Conservation (phyloP, 1,140 invertebrate genomes). For the Drosophila neocordata region DNA sequence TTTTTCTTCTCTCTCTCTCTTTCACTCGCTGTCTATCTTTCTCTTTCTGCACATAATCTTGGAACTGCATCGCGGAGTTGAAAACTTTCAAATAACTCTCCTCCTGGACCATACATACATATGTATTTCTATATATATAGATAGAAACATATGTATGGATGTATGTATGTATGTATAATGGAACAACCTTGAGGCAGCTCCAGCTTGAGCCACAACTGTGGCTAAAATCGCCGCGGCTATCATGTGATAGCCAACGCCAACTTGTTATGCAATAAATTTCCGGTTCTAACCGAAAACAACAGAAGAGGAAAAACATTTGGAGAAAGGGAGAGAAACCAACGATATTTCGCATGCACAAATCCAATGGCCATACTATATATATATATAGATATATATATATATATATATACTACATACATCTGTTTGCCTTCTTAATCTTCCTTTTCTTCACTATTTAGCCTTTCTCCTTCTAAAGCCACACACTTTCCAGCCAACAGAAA, state of each 20-base stretch:
- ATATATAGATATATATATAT: no score
- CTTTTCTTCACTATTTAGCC: neutral
- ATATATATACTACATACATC: neutral
- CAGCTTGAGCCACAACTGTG: slow-evolving; percentile 13
- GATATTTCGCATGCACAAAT: slow-evolving; percentile 12
- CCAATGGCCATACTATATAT: neutral
- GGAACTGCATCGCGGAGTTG: slow-evolving; percentile 37
- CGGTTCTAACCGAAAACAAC: slow-evolving; percentile 61
- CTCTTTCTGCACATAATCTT: slow-evolving; percentile 40
- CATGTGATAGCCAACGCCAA: slow-evolving; percentile 65
- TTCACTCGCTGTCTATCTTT: no score
- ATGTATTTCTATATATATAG: neutral
- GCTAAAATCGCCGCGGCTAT: slow-evolving; percentile 33
- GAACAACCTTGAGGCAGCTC: slow-evolving; percentile 70
- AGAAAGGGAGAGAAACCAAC: neutral
- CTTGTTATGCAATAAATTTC: slow-evolving; percentile 81
- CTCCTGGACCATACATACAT: slow-evolving; percentile 25
- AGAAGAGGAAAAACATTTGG: slow-evolving; percentile 13
- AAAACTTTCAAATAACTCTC: slow-evolving; percentile 56
- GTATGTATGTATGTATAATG: slow-evolving; percentile 18
- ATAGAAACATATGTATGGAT: neutral
- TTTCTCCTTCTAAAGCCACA: slow-evolving; percentile 8
- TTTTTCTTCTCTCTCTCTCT: slow-evolving; percentile 2
- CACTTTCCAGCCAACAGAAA: neutral
- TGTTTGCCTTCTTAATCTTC: neutral